Base-by-base conservation (phyloP, 2,797 vertebrate species). In the Cuculus canorus region DNA sequence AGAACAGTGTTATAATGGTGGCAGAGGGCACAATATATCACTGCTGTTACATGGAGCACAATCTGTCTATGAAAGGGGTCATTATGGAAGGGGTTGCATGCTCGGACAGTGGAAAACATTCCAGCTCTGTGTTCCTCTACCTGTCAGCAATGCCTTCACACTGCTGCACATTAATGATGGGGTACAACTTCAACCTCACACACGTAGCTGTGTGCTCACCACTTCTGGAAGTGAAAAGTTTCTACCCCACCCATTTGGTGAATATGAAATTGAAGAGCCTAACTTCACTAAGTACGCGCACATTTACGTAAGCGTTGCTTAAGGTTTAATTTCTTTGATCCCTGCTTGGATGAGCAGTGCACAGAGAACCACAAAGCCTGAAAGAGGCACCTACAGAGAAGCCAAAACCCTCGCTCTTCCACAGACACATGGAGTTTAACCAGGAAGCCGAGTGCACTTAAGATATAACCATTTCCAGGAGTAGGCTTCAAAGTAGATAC, bases 391-490 rank as follows among this genome's bases (percentile, higher is more conserved):
- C 95, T 88, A 81, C n/a, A 84, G 69, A 92, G 71, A 78, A 87
- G 90, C 71, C 88, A 92, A 93, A 93, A 89, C 17, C 64, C 60
- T 64, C 11, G 8, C 32, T 77, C 47, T 60, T 52, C 41, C 70
- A 61, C 3, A 1, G 75, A 56, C 35, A 41, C 28, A 12, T 3
- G 5, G 56, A 47, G 25, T n/a, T 81, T 23, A 75, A 81, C 35
- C 16, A 72, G 61, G 27, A 81, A 93, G 71, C 5, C 7, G 57
- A 30, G 41, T 39, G 53, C 68, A 84, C 80, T 88, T 64, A 48
- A 68, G 70, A 91, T 73, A 96, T 57, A 90, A 85, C 71, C 53
- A 71, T 56, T 92, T 92, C 78, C 64, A 92, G 81, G 68, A 88
- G 86, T 0, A 53, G 68, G 82, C 81, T 88, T 94, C 88, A 92